Conservation (phyloP, 2,888 invertebrate genomes). For the Drosophila stalkeri region DNA sequence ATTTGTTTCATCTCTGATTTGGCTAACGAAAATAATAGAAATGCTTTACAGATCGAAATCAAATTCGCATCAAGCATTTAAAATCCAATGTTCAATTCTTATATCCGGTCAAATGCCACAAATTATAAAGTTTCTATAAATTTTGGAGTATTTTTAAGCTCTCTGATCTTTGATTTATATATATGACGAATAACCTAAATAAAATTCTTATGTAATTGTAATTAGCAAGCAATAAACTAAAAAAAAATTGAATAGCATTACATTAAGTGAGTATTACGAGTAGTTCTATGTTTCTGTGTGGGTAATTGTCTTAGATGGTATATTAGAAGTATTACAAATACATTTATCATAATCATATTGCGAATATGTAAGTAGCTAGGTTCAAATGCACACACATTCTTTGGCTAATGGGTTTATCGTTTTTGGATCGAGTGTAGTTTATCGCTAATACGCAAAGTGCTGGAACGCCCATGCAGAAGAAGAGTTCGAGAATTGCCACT, state of each 20-base stretch:
- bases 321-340: slow-evolving; percentile 45
- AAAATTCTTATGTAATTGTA: slow-evolving; percentile 24
- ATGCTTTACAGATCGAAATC: slow-evolving; percentile 41
- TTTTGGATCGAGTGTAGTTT: slow-evolving; percentile 31
- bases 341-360: slow-evolving; percentile 53
- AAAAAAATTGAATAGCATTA: slow-evolving; percentile 53
- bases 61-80: slow-evolving; percentile 11
- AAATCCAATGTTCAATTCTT: slow-evolving; percentile 17
- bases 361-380: slow-evolving; percentile 47
- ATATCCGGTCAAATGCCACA: slow-evolving; percentile 5
- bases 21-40: slow-evolving; percentile 1
- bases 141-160: slow-evolving; percentile 6
- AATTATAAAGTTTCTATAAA: slow-evolving; percentile 3
- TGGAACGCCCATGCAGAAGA: slow-evolving; percentile 61
- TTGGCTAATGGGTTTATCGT: slow-evolving; percentile 28
- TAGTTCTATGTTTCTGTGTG: slow-evolving; percentile 42
- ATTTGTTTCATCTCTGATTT: slow-evolving; percentile 27
- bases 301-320: slow-evolving; percentile 37
- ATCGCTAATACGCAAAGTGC: slow-evolving; percentile 20
- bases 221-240: slow-evolving; percentile 56
- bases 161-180: slow-evolving; percentile 36
- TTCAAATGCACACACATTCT: slow-evolving; percentile 57
- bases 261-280: slow-evolving; percentile 52
- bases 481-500: slow-evolving; percentile 43
- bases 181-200: slow-evolving; percentile 25